Conservation (phyloP, 2,113 vertebrate genomes). For the Archocentrus centrarchus region DNA sequence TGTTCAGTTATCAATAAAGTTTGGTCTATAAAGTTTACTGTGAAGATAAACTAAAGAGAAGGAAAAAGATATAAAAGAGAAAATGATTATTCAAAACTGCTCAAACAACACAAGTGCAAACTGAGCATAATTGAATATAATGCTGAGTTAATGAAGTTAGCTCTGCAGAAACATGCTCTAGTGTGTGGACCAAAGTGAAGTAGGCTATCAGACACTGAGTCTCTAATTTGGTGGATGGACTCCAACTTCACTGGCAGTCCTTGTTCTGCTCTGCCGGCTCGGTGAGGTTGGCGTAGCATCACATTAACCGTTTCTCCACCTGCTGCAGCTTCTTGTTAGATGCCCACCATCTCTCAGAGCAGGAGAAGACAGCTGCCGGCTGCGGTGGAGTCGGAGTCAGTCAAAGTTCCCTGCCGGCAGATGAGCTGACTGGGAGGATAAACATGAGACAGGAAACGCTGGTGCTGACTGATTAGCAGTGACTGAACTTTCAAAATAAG, state of each 20-base stretch:
- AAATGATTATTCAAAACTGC: not conserved
- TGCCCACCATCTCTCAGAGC: not conserved
- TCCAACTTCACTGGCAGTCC: too few relatives aligned
- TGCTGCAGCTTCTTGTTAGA: not conserved
- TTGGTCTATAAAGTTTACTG: not conserved
- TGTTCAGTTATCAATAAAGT: too few relatives aligned
- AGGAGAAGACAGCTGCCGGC: not conserved
- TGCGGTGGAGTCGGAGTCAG: not conserved
- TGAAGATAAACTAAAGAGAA: not conserved
- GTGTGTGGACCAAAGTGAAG: too few relatives aligned
- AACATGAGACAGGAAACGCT: too few relatives aligned
- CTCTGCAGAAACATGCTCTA: not conserved
- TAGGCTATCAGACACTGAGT: too few relatives aligned
- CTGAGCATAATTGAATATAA: accelerated
- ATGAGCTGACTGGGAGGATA: too few relatives aligned
- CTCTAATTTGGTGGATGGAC: too few relatives aligned
- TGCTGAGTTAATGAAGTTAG: not conserved
- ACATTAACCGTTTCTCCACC: not conserved
- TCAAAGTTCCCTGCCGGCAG: too few relatives aligned
- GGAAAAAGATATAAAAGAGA: not conserved
- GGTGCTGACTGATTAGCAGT: too few relatives aligned
- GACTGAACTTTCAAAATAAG: too few relatives aligned
- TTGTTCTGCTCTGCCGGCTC: too few relatives aligned
- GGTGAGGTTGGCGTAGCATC: not conserved
- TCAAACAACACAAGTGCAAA: accelerated